Evolutionary conservation across 2,888 invertebrate species (phyloP).

Genomic region (Agrochola lychnidis): DNA sequence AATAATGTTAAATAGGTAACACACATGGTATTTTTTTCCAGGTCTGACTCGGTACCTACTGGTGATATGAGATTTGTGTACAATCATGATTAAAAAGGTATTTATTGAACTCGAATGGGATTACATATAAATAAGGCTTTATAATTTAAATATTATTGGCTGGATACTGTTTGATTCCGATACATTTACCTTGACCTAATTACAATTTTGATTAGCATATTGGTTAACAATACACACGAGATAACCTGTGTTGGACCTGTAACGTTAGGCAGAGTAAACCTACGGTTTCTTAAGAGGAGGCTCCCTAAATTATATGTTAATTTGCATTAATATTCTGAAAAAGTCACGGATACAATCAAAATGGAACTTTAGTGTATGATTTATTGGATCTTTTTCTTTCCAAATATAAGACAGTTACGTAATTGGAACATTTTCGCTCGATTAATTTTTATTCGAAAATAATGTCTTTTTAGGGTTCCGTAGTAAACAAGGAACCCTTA

Average conservation of each 20-base stretch:
- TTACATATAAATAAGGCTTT: conserved; percentile 10
- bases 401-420: too few species aligned
- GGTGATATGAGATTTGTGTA: neutral
- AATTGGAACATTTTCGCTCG: too few species aligned
- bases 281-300: neutral
- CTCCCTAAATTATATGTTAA: too few species aligned
- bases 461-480: too few species aligned
- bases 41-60: neutral
- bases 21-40: neutral
- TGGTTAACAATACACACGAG: conserved; percentile 7
- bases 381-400: too few species aligned
- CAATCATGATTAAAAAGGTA: neutral
- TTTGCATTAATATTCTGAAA: too few species aligned
- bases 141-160: conserved; percentile 14
- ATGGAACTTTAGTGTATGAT: too few species aligned
- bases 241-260: neutral
- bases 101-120: neutral
- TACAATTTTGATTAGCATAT: conserved; percentile 21
- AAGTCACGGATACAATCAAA: too few species aligned
- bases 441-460: too few species aligned
- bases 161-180: conserved; percentile 22
- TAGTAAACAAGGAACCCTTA: too few species aligned
- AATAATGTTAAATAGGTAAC: neutral
- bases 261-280: neutral
- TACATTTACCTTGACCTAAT: conserved; percentile 38